A percentile compares a stretch with the other conserved stretches of the same genome.
Evolutionary conservation across 2,888 invertebrate genomes (phyloP).

Genomic region (Meteorus colon): DNA sequence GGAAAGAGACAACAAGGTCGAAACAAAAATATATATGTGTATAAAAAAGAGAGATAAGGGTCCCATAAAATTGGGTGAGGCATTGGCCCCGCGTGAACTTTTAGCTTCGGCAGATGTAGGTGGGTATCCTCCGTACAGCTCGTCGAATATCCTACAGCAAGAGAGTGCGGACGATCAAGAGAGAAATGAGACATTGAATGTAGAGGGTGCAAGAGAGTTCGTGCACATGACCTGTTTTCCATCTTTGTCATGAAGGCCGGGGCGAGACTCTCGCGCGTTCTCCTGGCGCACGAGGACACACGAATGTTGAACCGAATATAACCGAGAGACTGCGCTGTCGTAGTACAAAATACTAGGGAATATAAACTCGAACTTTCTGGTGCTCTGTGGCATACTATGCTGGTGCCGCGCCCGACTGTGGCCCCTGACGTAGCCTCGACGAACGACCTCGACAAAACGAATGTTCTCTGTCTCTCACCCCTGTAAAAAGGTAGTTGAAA

Average conservation of each 20-base stretch:
- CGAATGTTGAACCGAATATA: conserved; percentile 50
- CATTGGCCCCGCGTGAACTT: conserved; percentile 68
- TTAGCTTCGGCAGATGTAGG: conserved; percentile 64
- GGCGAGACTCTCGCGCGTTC: conserved; percentile 35
- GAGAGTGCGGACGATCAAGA: conserved; percentile 49
- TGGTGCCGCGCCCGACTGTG: conserved; percentile 49
- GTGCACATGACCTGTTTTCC: conserved; percentile 65
- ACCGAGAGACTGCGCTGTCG: conserved; percentile 54
- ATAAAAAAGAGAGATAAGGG: conserved; percentile 32
- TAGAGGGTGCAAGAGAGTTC: conserved; percentile 25
- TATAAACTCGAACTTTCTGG: conserved; percentile 23
- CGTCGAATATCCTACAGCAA: conserved; percentile 52
- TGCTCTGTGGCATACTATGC: conserved; percentile 14
- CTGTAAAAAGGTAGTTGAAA: not conserved
- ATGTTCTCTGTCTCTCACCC: not conserved
- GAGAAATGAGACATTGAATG: conserved; percentile 27
- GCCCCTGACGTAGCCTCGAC: conserved; percentile 34
- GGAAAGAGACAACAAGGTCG: not conserved
- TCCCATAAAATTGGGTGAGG: conserved; percentile 67
- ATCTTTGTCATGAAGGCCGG: conserved; percentile 56
- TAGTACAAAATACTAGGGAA: conserved; percentile 46
- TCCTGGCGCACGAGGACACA: conserved; percentile 50
- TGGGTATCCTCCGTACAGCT: conserved; percentile 36
- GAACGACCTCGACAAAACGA: conserved; percentile 34
- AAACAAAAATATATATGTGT: not conserved